phyloP scores from a whole-genome alignment of 2,888 invertebrate species.

The Acanthosepion lycidas region DNA sequence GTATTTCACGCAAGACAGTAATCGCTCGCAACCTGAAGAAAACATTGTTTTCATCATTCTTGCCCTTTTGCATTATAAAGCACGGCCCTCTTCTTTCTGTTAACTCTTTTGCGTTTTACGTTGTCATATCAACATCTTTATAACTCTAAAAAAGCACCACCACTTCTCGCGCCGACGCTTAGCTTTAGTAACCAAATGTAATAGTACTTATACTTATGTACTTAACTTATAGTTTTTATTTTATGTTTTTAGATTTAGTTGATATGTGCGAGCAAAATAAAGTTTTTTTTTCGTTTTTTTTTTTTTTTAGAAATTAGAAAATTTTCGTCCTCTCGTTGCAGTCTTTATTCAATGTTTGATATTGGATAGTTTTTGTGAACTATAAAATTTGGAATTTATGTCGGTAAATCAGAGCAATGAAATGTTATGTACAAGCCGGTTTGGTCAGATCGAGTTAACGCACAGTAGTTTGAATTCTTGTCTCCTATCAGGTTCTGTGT shows the following conservation, averaged over 20 bases:
- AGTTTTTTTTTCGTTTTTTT: background rate
- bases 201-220: background rate
- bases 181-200: too few relatives aligned
- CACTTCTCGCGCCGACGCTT: background rate
- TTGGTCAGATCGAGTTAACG: background rate
- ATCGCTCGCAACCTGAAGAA: too few relatives aligned
- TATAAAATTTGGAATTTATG: background rate
- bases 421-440: constrained; percentile 5
- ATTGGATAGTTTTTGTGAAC: background rate
- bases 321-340: too few relatives aligned
- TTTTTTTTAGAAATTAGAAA: background rate
- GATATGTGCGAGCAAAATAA: too few relatives aligned
- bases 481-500: too few relatives aligned
- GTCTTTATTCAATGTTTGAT: too few relatives aligned
- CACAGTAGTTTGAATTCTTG: background rate
- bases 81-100: too few relatives aligned
- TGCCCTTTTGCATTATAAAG: too few relatives aligned
- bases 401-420: background rate
- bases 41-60: too few relatives aligned
- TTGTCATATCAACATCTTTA: background rate
- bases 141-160: background rate
- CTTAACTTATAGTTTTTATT: background rate
- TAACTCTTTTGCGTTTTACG: background rate
- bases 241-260: too few relatives aligned
- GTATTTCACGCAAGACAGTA: too few relatives aligned